Evolutionary conservation across 2,113 vertebrate species (phyloP).

Genomic region (Serilophus lunatus): DNA sequence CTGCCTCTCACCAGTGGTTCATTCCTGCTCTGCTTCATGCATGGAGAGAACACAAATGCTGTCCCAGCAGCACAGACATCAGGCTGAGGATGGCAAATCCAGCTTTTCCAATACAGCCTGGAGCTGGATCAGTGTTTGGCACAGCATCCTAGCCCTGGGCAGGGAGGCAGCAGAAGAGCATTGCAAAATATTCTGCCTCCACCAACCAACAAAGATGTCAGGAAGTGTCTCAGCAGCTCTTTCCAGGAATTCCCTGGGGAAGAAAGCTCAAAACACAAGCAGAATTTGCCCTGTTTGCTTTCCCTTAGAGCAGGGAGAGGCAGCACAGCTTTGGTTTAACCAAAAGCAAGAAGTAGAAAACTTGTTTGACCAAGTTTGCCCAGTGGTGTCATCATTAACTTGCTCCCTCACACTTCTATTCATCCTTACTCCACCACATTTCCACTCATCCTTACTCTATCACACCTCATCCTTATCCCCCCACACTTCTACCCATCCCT

Average conservation of each 20-base stretch:
- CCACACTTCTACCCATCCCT: neutral
- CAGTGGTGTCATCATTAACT: fast-evolving
- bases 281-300: neutral
- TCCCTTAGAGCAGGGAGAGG: neutral
- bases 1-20: neutral
- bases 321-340: neutral
- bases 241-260: neutral
- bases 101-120: neutral
- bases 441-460: neutral
- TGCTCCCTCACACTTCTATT: neutral
- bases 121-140: neutral
- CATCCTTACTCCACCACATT: neutral
- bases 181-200: no score
- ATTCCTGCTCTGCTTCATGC: fast-evolving
- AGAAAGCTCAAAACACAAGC: fast-evolving
- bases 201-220: fast-evolving
- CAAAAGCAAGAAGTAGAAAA: neutral
- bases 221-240: no score
- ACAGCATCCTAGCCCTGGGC: neutral
- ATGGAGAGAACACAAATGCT: fast-evolving
- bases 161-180: neutral
- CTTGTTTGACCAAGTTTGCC: neutral
- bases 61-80: neutral
- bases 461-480: neutral
- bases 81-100: neutral